Evolutionary conservation across 2,888 invertebrate genomes (phyloP).

Genomic region (Leucophenga montana): DNA sequence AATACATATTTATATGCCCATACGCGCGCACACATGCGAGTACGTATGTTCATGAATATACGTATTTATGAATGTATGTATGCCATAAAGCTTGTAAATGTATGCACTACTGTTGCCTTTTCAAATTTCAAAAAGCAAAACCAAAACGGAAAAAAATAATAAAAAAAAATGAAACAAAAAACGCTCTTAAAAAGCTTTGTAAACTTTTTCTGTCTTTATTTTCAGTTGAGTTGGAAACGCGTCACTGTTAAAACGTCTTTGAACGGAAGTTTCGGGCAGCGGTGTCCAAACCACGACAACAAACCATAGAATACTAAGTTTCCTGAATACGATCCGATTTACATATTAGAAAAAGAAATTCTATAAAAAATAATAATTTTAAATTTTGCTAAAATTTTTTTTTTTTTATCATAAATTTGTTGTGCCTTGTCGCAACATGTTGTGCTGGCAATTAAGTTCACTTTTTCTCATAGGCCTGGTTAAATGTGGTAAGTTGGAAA

Average conservation of each 20-base stretch:
- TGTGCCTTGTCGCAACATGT: constrained; percentile 47
- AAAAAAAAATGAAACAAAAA: background rate
- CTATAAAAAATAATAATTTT: constrained; percentile 8
- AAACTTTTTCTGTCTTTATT: constrained; percentile 56
- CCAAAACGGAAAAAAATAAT: background rate
- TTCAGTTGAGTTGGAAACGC: constrained; percentile 69
- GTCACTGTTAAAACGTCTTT: constrained; percentile 63
- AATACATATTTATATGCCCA: background rate
- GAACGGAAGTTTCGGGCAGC: constrained; percentile 51
- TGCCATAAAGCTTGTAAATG: too few species aligned
- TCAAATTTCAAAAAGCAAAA: constrained; percentile 22
- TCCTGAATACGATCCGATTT: constrained; percentile 12
- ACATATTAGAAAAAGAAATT: background rate
- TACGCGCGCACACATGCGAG: background rate
- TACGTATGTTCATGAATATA: too few species aligned
- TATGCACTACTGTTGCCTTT: constrained; percentile 22
- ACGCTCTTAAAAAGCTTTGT: constrained; percentile 18
- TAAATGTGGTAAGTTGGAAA: constrained; percentile 58
- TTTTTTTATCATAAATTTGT: too few species aligned
- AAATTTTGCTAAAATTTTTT: too few species aligned
- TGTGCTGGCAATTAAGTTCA: constrained; percentile 50
- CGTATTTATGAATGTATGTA: too few species aligned
- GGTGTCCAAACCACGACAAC: constrained; percentile 27
- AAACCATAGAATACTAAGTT: constrained; percentile 6
- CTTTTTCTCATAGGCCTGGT: constrained; percentile 56